Evolutionary conservation across 2,113 vertebrate species (phyloP).

Genomic region (Microcebus griseorufus): DNA sequence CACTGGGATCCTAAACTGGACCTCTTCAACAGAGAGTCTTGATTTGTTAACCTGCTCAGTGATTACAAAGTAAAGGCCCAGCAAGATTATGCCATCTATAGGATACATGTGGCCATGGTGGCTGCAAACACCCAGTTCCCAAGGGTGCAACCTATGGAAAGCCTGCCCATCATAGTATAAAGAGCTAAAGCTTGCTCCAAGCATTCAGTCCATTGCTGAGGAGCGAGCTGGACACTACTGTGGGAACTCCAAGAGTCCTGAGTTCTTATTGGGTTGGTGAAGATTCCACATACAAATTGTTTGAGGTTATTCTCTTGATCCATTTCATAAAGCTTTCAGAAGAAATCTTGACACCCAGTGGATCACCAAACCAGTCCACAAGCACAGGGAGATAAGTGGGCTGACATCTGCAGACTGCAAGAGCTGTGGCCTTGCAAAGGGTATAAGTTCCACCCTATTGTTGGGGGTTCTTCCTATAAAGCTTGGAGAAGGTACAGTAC

Average conservation of each 20-base stretch:
- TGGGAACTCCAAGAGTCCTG: slow-evolving; percentile 94
- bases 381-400: slow-evolving; percentile 98
- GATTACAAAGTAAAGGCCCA: too few relatives aligned
- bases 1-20: too few relatives aligned
- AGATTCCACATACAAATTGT: slow-evolving; percentile 98
- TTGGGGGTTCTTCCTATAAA: slow-evolving; percentile 94
- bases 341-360: slow-evolving; percentile 86
- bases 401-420: slow-evolving; percentile 97
- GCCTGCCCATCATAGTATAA: slow-evolving; percentile 88
- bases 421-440: slow-evolving; percentile 97
- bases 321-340: slow-evolving; percentile 96
- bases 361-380: slow-evolving; percentile 94
- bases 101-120: slow-evolving; percentile 69
- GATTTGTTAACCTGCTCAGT: too few relatives aligned
- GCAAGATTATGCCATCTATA: too few relatives aligned
- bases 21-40: too few relatives aligned
- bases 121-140: too few relatives aligned
- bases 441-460: slow-evolving; percentile 98
- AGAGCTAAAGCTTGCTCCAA: too few relatives aligned
- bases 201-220: slow-evolving; percentile 48
- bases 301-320: slow-evolving; percentile 95
- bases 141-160: slow-evolving; percentile 92
- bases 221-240: slow-evolving; percentile 98
- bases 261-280: slow-evolving; percentile 98
- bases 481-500: slow-evolving; percentile 97